These are phyloP conservation scores for Erebia palarica DNA, from an alignment of 2,888 invertebrate genomes.

Conservation along the genomic window DNA sequence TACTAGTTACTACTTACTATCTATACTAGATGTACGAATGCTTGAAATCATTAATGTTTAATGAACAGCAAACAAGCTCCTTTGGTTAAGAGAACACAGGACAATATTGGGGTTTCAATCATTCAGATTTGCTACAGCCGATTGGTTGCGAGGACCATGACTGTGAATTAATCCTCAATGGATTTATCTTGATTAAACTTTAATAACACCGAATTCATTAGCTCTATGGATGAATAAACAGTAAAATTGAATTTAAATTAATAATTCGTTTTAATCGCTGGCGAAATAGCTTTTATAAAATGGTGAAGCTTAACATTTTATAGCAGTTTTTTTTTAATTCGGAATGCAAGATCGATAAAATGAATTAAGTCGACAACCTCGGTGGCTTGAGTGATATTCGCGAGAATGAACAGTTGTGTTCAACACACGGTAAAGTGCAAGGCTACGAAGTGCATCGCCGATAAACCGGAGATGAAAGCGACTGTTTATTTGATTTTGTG, in stretches of 20 bases:
- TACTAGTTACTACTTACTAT: slow-evolving; percentile 32
- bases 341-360: slow-evolving; percentile 56
- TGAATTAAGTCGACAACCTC: slow-evolving; percentile 62
- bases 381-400: slow-evolving; percentile 60
- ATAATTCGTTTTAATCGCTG: slow-evolving; percentile 32
- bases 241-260: slow-evolving; percentile 22
- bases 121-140: slow-evolving; percentile 10
- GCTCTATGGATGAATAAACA: slow-evolving; percentile 20
- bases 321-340: slow-evolving; percentile 35
- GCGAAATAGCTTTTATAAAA: slow-evolving; percentile 22
- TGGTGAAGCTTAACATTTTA: slow-evolving; percentile 22
- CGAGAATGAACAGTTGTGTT: slow-evolving; percentile 59
- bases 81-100: slow-evolving; percentile 23
- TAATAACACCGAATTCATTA: slow-evolving; percentile 26
- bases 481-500: slow-evolving; percentile 78
- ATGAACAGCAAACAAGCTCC: slow-evolving; percentile 15
- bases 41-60: slow-evolving; percentile 25
- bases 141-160: slow-evolving; percentile 16
- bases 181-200: slow-evolving; percentile 30
- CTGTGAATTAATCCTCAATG: slow-evolving; percentile 22
- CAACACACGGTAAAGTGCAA: slow-evolving; percentile 68
- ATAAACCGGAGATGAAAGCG: slow-evolving; percentile 77
- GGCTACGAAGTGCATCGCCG: slow-evolving; percentile 73
- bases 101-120: slow-evolving; percentile 26
- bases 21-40: slow-evolving; percentile 35